Evolutionary conservation across 2,888 invertebrate species (phyloP).

Genomic region (Platynereis dumerilii): DNA sequence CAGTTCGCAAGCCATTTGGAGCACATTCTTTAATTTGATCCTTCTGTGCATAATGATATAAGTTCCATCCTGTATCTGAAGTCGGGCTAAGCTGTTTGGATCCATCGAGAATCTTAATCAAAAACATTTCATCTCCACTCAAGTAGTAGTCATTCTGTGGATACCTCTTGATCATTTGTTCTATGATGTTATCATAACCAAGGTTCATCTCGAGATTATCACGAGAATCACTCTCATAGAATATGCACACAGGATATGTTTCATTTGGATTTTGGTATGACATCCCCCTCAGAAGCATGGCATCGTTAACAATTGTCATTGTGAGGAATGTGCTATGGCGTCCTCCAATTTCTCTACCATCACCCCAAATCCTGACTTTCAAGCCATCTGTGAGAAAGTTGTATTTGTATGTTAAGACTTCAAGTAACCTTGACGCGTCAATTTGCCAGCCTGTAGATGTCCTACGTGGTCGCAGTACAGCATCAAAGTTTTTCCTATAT

Average conservation of each 20-base stretch:
- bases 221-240: no score
- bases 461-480: background rate
- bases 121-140: background rate
- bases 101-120: background rate
- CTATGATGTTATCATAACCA: no score
- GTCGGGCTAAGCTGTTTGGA: background rate
- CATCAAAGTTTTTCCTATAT: background rate
- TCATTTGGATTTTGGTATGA: conserved; percentile 6
- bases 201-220: no score
- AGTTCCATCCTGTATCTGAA: background rate
- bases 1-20: background rate
- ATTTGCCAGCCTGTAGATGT: conserved; percentile 3
- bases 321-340: background rate
- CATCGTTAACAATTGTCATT: background rate
- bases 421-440: background rate
- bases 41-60: background rate
- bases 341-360: conserved; percentile 3
- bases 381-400: background rate
- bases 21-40: background rate
- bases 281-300: background rate
- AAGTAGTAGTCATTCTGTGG: background rate
- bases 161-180: no score
- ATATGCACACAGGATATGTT: no score
- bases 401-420: background rate
- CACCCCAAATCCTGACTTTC: conserved; percentile 2